Evolutionary conservation across 2,888 invertebrate species (phyloP).

Genomic region (Elysia crispata): DNA sequence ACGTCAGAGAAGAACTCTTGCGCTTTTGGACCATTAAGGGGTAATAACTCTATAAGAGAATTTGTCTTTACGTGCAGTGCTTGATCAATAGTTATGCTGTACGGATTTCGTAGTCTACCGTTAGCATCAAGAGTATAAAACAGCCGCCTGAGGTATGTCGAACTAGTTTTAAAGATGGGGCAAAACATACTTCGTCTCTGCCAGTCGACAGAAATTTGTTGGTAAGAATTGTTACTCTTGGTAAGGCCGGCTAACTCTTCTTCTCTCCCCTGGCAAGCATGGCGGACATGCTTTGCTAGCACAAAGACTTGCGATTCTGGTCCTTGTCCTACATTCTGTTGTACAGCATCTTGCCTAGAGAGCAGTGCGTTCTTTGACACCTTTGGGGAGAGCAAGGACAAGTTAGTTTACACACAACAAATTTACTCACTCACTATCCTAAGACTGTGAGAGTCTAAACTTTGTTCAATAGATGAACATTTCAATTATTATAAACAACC

Average conservation of each 20-base stretch:
- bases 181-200: slow-evolving; percentile 58
- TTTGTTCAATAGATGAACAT: too few species aligned
- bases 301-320: too few species aligned
- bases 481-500: too few species aligned
- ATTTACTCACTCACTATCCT: too few species aligned
- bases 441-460: too few species aligned
- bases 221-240: slow-evolving; percentile 27
- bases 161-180: slow-evolving; percentile 65
- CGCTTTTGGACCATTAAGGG: neutral
- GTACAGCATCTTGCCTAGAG: too few species aligned
- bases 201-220: slow-evolving; percentile 48
- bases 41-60: slow-evolving; percentile 18
- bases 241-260: slow-evolving; percentile 19
- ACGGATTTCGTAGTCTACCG: slow-evolving; percentile 50
- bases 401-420: too few species aligned
- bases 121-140: slow-evolving; percentile 51
- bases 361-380: too few species aligned
- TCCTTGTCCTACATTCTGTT: too few species aligned
- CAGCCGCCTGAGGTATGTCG: slow-evolving; percentile 61
- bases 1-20: neutral
- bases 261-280: neutral
- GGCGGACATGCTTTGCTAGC: neutral
- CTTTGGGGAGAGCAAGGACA: too few species aligned
- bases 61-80: slow-evolving; percentile 43
- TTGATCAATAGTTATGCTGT: slow-evolving; percentile 43